Evolutionary conservation across 2,888 invertebrate genomes (phyloP).

Genomic region (Diloba caeruleocephala): DNA sequence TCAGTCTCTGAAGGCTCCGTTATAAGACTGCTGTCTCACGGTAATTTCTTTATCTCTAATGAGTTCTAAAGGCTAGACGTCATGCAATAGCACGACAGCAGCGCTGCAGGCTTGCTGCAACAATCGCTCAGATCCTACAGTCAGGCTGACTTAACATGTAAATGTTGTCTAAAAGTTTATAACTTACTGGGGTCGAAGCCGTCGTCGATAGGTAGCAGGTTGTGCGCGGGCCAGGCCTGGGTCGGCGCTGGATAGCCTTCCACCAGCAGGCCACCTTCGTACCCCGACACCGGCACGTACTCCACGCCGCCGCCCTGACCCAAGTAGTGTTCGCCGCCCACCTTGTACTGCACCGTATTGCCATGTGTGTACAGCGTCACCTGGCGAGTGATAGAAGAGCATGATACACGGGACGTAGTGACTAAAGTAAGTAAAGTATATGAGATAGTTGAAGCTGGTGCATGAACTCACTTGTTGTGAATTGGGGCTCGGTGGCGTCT

Average conservation of each 20-base stretch:
- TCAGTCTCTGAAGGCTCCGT: too few species aligned
- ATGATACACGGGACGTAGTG: neutral
- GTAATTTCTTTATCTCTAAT: too few species aligned
- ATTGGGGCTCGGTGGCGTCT: conserved; percentile 88
- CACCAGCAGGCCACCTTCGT: conserved; percentile 82
- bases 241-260: conserved; percentile 79
- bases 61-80: too few species aligned
- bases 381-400: conserved; percentile 55
- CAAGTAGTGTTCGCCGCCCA: conserved; percentile 81
- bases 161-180: neutral
- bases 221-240: conserved; percentile 83
- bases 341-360: conserved; percentile 88
- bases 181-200: conserved; percentile 84
- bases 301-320: conserved; percentile 79
- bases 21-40: too few species aligned
- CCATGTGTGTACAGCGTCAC: conserved; percentile 89
- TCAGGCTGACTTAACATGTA: too few species aligned
- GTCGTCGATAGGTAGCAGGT: conserved; percentile 83
- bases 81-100: neutral
- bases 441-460: neutral
- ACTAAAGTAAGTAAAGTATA: too few species aligned
- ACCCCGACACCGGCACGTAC: conserved; percentile 84
- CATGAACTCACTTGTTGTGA: conserved; percentile 83
- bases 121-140: neutral
- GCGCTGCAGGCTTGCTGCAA: too few species aligned